Conservation (phyloP, 37 sponge, comb jelly and placozoan species). For the Halichondria panicea region DNA sequence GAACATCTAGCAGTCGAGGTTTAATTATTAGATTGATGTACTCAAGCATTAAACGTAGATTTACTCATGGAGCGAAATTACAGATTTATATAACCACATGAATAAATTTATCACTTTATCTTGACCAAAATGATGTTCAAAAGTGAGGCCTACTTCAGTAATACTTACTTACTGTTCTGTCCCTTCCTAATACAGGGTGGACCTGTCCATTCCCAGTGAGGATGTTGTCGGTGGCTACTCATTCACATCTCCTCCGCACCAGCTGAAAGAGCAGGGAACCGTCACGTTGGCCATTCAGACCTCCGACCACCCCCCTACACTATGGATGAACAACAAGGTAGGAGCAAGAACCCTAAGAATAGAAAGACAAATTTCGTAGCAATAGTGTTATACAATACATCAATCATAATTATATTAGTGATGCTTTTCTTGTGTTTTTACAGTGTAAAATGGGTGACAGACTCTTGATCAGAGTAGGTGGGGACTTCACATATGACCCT, state of each 20-base stretch:
- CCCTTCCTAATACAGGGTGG: constrained; percentile 48
- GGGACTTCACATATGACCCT: constrained; percentile 67
- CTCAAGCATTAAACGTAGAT: not conserved
- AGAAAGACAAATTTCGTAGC: not conserved
- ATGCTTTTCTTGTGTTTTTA: not conserved
- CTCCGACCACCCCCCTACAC: constrained; percentile 72
- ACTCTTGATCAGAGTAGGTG: constrained; percentile 67
- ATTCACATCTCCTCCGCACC: constrained; percentile 72
- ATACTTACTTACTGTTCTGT: not conserved
- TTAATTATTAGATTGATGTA: not conserved
- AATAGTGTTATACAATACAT: not conserved
- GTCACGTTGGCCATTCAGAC: constrained; percentile 74
- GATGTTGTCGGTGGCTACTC: constrained; percentile 83
- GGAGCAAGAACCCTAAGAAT: not conserved
- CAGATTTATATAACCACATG: too few species aligned
- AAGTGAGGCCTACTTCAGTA: not conserved
- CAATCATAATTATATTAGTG: not conserved
- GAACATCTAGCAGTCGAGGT: not conserved
- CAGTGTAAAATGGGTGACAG: constrained; percentile 61
- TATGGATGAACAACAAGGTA: constrained; percentile 70
- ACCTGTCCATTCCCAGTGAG: constrained; percentile 62
- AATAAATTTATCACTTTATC: not conserved
- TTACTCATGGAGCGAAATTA: too few species aligned
- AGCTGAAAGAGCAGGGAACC: constrained; percentile 15
- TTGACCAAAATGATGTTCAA: not conserved